Base-by-base conservation (phyloP, 1,140 invertebrate genomes). In the Penaeus vannamei region DNA sequence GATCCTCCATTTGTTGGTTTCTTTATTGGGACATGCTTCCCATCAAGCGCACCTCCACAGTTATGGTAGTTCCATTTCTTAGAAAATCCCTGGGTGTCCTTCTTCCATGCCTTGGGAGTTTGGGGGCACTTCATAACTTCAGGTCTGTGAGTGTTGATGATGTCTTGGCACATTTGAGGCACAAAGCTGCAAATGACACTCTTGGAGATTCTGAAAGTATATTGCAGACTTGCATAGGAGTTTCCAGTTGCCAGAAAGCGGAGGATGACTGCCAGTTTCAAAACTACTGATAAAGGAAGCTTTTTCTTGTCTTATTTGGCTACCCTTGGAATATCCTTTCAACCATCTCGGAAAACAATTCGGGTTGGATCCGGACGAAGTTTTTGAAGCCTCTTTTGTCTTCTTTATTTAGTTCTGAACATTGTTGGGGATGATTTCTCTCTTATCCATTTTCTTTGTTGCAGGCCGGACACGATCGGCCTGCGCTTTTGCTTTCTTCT, bases 241-340 rank as follows among this genome's bases (percentile, higher is more conserved):
- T 26, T 80, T 17, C 77, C 77, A 26, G 36, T 26, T 80, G n/a
- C n/a, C 77, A 26, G 36, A 42, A 32, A 42, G n/a, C 77, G 77
- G 26, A 80, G 77, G 42, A 42, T 80, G 17, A 80, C 32, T 20
- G 77, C 77, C 42, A 80, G 46, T 42, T 80, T 80, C 22, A 80
- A 42, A 10, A 29, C 77, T 42, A 80, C 77, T 42, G n/a, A 20
- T 26, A 32, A 42, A 32, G 77, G n/a, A 26, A 42, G 32, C 77
- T 42, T 42, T 32, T 80, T 22, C 46, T 80, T n/a, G n/a, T n/a
- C n/a, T n/a, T n/a, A n/a, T n/a, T n/a, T n/a, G n/a, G n/a, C n/a
- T n/a, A n/a, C n/a, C n/a, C n/a, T n/a, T n/a, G n/a, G n/a, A n/a
- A n/a, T n/a, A n/a, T n/a, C n/a, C n/a, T n/a, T n/a, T n/a, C n/a